phyloP scores from a whole-genome alignment of 2,888 invertebrate genomes.

The Spatulosminthurus flaviceps region DNA sequence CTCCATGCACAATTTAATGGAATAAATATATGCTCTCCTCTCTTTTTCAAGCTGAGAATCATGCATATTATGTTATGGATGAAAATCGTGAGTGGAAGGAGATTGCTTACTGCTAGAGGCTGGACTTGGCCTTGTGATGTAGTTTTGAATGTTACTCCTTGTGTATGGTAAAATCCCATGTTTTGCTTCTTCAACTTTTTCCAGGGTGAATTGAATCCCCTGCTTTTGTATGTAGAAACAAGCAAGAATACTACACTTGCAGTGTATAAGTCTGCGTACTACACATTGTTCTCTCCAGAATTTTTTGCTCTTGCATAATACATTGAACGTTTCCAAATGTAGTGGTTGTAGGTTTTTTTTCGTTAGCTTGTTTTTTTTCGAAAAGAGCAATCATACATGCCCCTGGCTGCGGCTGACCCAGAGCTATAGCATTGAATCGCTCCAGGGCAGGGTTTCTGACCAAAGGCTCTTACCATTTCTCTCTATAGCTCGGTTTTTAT shows the following conservation, averaged over 20 bases:
- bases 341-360: neutral
- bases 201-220: conserved; percentile 19
- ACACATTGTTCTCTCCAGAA: conserved; percentile 9
- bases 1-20: neutral
- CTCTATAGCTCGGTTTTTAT: too few relatives aligned
- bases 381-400: neutral
- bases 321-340: too few relatives aligned
- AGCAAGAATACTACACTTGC: too few relatives aligned
- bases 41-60: neutral
- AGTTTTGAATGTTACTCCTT: too few relatives aligned
- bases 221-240: neutral
- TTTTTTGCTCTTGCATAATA: neutral
- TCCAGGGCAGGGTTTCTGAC: neutral
- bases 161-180: conserved; percentile 20
- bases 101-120: conserved; percentile 47
- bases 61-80: neutral
- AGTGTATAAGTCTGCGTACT: too few relatives aligned
- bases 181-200: neutral
- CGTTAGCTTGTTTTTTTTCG: neutral
- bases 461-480: neutral
- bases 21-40: neutral
- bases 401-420: conserved; percentile 14
- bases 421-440: neutral
- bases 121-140: conserved; percentile 49
- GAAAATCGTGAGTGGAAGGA: neutral